Evolutionary conservation across 2,113 vertebrate genomes (phyloP).

Genomic region (Cairina moschata): DNA sequence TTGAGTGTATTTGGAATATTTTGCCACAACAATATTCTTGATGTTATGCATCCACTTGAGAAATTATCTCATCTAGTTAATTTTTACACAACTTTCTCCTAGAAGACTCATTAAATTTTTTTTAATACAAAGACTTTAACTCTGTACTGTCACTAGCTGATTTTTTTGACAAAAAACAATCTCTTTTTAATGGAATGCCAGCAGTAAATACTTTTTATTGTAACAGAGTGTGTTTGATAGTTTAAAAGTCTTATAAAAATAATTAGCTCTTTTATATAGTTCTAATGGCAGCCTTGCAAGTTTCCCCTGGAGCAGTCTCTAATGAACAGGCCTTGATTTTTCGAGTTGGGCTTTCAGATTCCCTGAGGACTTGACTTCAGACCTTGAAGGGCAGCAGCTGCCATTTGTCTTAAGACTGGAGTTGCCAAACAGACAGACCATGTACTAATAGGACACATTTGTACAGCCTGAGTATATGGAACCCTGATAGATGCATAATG

Average conservation of each 20-base stretch:
- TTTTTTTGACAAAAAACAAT: conserved; percentile 37
- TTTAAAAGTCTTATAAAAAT: conserved; percentile 79
- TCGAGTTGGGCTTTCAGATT: conserved; percentile 77
- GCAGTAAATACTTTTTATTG: conserved; percentile 70
- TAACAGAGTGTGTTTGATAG: conserved; percentile 52
- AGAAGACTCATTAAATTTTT: not conserved
- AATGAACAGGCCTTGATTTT: conserved; percentile 82
- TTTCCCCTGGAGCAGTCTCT: conserved; percentile 80
- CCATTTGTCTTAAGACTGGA: conserved; percentile 82
- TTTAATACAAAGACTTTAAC: not conserved
- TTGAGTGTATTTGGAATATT: not conserved
- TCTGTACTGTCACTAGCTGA: not conserved
- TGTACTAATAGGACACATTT: conserved; percentile 83
- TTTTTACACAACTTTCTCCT: conserved; percentile 3
- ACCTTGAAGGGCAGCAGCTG: conserved; percentile 84
- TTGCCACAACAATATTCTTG: not conserved
- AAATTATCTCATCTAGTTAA: not conserved
- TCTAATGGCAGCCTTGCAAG: conserved; percentile 76
- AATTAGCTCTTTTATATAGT: conserved; percentile 80
- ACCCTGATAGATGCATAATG: conserved; percentile 75
- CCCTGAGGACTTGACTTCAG: conserved; percentile 84
- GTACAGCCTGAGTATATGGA: conserved; percentile 61
- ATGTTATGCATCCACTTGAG: not conserved
- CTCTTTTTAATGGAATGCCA: conserved; percentile 55
- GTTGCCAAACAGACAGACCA: conserved; percentile 80